Evolutionary conservation across 2,888 invertebrate species (phyloP).

Genomic region (Leucoma salicis): DNA sequence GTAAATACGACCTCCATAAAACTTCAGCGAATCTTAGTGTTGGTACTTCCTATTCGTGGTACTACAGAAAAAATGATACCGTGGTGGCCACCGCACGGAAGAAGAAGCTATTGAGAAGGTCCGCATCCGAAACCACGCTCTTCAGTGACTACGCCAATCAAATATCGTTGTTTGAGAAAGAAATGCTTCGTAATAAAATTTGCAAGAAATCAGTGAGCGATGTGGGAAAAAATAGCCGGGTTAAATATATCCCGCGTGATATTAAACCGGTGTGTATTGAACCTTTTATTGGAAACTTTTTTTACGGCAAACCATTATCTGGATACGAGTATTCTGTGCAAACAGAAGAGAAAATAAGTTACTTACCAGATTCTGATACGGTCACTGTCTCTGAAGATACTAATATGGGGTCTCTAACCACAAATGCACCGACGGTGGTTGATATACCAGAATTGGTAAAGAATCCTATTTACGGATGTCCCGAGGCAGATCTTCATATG

Average conservation of each 20-base stretch:
- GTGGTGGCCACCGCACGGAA: constrained; percentile 45
- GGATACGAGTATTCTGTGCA: constrained; percentile 63
- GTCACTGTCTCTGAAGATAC: constrained; percentile 68
- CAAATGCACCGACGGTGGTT: constrained; percentile 59
- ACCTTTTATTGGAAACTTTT: constrained; percentile 76
- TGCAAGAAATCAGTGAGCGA: constrained; percentile 70
- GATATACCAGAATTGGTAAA: constrained; percentile 67
- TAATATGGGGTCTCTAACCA: constrained; percentile 61
- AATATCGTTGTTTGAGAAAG: constrained; percentile 71
- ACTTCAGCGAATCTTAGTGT: constrained; percentile 71
- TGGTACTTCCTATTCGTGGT: constrained; percentile 78
- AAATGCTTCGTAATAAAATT: constrained; percentile 54
- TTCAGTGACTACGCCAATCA: constrained; percentile 79
- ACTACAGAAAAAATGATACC: constrained; percentile 72
- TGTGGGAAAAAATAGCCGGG: constrained; percentile 60
- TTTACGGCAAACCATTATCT: constrained; percentile 70
- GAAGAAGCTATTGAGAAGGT: constrained; percentile 59
- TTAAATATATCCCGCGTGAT: constrained; percentile 59
- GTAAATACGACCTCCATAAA: constrained; percentile 78
- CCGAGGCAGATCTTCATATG: constrained; percentile 54
- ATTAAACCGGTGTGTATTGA: constrained; percentile 69
- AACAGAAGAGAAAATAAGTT: constrained; percentile 67
- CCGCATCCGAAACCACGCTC: constrained; percentile 75
- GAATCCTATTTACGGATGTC: constrained; percentile 70
- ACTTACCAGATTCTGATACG: constrained; percentile 71